A percentile compares a stretch with the other conserved stretches of the same genome.
phyloP scores from a whole-genome alignment of 2,113 vertebrate species.

The human (Homo sapiens) region GRCh38 chr17:37551501-37552000 shows the following conservation, averaged over 20 bases:
- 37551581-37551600: slow-evolving; percentile 65
- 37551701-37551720: slow-evolving; percentile 72
- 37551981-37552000: slow-evolving; percentile 72
- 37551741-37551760: slow-evolving; percentile 66
- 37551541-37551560: slow-evolving; percentile 56
- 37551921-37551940: slow-evolving; percentile 69
- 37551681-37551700: slow-evolving; percentile 81
- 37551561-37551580: slow-evolving; percentile 20
- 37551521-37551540: slow-evolving; percentile 57
- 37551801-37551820: slow-evolving; percentile 34
- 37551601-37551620: slow-evolving; percentile 77
- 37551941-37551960: slow-evolving; percentile 59
- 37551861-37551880: slow-evolving; percentile 81
- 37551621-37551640: slow-evolving; percentile 85
- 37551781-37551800: slow-evolving; percentile 66
- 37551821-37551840: slow-evolving; percentile 68
- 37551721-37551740: slow-evolving; percentile 66
- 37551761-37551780: slow-evolving; percentile 68
- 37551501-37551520: slow-evolving; percentile 64
- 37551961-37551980: slow-evolving; percentile 51
- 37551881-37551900: slow-evolving; percentile 76
- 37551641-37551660: slow-evolving; percentile 84
- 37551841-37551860: slow-evolving; percentile 78
- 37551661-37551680: slow-evolving; percentile 81
- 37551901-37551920: slow-evolving; percentile 74